Base-by-base conservation (phyloP, 2,888 invertebrate species). In the Nomada goodeniana region DNA sequence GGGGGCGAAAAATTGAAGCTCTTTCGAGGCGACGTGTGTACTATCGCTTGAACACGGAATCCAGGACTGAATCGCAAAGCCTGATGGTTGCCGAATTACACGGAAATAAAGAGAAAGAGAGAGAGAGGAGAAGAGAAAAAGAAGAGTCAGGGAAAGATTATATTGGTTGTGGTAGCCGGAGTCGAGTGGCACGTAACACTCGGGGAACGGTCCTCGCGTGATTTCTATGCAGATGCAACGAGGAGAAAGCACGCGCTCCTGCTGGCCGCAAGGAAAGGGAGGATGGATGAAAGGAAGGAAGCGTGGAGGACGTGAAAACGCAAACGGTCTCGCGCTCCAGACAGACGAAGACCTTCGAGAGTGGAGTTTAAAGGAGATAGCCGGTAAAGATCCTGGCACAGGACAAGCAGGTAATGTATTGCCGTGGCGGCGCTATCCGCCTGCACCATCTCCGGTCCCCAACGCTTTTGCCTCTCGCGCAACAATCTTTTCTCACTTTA, bases 401-500 rank as follows among this genome's bases (percentile, higher is more conserved):
- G 85, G 86, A 89, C 88, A 86, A 87, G 26, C 85, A 75, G 70
- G 83, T 89, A 84, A 88, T 74, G 83, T 86, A 88, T 84, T 81
- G 84, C 80, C 63, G 69, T 63, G 59, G 47, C 73, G 64, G 47
- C 57, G 67, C 59, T 88, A 88, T 88, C 82, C 84, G 23, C 53
- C 78, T 29, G 44, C 55, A 55, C 80, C 78, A 88, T 89, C 86
- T 84, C 82, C 71, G 55, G 53, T 63, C 53, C 79, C 42, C 57
- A 42, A 9, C n/a, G 61, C 42, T 76, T 60, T 69, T 73, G 69
- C 80, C 63, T 75, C 71, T 71, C 74, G 73, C 83, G 86, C 84
- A 86, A 86, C 90, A 88, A 92, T 92, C 90, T 91, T 91, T 91
- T 91, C 91, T 89, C 92, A 89, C 91, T 92, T 92, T 88, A 84